phyloP scores from a whole-genome alignment of 2,888 invertebrate species.

The Aporophyla lueneburgensis region DNA sequence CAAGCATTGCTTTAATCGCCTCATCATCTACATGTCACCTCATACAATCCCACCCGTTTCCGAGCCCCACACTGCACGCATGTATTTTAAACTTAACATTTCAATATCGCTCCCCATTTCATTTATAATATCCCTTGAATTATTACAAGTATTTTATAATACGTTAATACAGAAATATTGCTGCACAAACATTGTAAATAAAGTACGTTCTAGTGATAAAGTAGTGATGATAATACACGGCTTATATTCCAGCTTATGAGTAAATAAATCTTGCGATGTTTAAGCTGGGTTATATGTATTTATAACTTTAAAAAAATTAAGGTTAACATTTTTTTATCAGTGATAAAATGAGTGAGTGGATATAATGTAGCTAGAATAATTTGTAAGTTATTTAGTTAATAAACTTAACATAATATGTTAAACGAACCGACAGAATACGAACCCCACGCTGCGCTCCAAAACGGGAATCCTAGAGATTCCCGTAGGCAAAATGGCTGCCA shows the following conservation, averaged over 20 bases:
- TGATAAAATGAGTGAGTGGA: slow-evolving; percentile 14
- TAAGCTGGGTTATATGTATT: slow-evolving; percentile 33
- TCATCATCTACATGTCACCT: no score
- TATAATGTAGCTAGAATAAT: not conserved
- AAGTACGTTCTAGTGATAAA: slow-evolving; percentile 61
- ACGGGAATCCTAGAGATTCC: no score
- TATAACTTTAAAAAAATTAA: slow-evolving; percentile 25
- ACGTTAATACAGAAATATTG: slow-evolving; percentile 87
- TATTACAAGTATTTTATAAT: slow-evolving; percentile 85
- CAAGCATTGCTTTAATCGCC: no score
- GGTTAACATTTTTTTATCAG: slow-evolving; percentile 4
- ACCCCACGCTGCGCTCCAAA: no score
- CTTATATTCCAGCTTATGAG: slow-evolving; percentile 35
- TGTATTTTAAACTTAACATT: slow-evolving; percentile 82
- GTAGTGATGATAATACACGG: slow-evolving; percentile 47
- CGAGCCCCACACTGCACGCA: slow-evolving; percentile 63
- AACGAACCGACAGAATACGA: no score
- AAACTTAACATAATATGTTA: no score
- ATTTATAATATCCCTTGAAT: slow-evolving; percentile 85
- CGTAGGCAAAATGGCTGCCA: no score
- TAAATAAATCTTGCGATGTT: slow-evolving; percentile 38
- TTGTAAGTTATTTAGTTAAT: not conserved
- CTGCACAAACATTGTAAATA: slow-evolving; percentile 76
- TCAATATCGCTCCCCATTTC: slow-evolving; percentile 80
- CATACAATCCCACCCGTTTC: not conserved